Evolutionary conservation across 2,113 vertebrate genomes (phyloP).

Genomic region (Carassius carassius): DNA sequence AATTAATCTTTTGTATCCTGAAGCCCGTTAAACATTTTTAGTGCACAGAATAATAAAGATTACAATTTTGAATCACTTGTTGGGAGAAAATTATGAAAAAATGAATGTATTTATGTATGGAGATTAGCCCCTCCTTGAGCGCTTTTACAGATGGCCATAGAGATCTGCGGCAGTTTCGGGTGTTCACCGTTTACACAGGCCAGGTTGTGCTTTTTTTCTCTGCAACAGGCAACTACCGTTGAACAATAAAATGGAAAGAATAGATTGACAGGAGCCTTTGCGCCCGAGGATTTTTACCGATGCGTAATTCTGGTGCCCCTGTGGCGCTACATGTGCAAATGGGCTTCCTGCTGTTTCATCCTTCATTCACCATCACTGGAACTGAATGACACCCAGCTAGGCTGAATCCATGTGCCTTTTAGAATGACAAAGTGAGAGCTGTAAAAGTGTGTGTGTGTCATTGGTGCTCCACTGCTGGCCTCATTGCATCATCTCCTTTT

Average conservation of each 20-base stretch:
- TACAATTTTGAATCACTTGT: constrained; percentile 27
- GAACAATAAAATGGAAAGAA: constrained; percentile 21
- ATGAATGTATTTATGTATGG: constrained; percentile 23
- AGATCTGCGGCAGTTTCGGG: constrained; percentile 28
- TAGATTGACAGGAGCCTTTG: constrained; percentile 17
- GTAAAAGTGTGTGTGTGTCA: constrained; percentile 49
- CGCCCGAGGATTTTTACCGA: constrained; percentile 7
- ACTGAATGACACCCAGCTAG: constrained; percentile 43
- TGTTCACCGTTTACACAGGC: constrained; percentile 33
- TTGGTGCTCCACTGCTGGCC: constrained; percentile 51
- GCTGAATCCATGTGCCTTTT: constrained; percentile 34
- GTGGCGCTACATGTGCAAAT: constrained; percentile 67
- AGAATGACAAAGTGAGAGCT: constrained; percentile 50
- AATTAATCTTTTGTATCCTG: neutral
- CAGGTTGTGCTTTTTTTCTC: neutral
- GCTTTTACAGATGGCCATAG: constrained; percentile 38
- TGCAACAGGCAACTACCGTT: constrained; percentile 1
- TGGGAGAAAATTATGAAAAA: constrained; percentile 27
- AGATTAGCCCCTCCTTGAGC: constrained; percentile 37
- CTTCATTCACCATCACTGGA: constrained; percentile 55
- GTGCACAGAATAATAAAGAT: neutral
- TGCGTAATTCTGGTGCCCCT: constrained; percentile 40
- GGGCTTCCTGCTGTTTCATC: constrained; percentile 59
- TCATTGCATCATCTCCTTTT: constrained; percentile 57
- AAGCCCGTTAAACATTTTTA: neutral